Conservation (phyloP, 1,140 invertebrate species). For the Venturia canescens region DNA sequence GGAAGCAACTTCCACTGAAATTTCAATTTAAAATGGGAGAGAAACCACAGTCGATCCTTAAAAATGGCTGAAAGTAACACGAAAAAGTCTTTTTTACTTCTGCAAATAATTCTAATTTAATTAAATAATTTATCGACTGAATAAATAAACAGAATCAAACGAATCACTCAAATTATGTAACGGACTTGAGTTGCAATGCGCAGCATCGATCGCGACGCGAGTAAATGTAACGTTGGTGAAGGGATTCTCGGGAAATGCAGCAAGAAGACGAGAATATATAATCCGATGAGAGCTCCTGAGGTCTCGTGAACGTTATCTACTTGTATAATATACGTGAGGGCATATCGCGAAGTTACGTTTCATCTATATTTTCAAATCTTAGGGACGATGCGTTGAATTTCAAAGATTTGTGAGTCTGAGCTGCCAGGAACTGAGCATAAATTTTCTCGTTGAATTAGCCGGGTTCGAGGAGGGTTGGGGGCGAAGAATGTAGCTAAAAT, state of each 20-base stretch:
- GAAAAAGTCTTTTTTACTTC: too few species aligned
- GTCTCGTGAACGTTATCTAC: neutral
- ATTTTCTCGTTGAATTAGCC: conserved; percentile 2
- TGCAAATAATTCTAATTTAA: too few species aligned
- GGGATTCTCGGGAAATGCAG: neutral
- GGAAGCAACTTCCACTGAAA: too few species aligned
- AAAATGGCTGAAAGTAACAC: too few species aligned
- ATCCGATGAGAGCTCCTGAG: neutral
- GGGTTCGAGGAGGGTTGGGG: neutral
- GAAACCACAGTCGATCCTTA: too few species aligned
- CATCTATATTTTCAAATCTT: neutral
- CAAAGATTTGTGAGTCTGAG: neutral
- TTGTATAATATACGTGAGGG: conserved; percentile 15
- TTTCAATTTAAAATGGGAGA: too few species aligned
- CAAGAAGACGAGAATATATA: neutral
- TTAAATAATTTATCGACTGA: neutral
- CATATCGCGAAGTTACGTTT: neutral
- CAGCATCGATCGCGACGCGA: neutral
- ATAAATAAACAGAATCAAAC: neutral
- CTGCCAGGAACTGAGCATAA: neutral
- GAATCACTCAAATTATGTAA: too few species aligned
- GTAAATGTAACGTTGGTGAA: neutral
- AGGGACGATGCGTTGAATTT: neutral
- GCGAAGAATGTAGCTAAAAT: conserved; percentile 7
- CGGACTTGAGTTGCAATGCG: neutral